Evolutionary conservation across 2,888 invertebrate genomes (phyloP).

Genomic region (Neoitamus cyanurus): DNA sequence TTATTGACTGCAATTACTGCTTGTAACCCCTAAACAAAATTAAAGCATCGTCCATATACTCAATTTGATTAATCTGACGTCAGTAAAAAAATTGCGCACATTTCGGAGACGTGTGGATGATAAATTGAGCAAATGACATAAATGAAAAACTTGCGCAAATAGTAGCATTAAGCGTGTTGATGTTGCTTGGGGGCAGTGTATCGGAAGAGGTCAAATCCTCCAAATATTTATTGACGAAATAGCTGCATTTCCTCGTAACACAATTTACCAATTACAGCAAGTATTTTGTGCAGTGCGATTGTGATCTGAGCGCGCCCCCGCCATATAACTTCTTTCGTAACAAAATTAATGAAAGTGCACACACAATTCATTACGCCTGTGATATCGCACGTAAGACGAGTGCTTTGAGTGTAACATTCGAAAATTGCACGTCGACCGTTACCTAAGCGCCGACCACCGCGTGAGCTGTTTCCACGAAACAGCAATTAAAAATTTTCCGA

Average conservation of each 20-base stretch:
- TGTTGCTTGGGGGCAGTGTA: too few relatives aligned
- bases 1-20: not conserved
- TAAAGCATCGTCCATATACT: not conserved
- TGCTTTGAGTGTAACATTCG: not conserved
- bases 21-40: not conserved
- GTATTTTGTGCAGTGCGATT: not conserved
- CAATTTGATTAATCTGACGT: not conserved
- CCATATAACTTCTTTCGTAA: not conserved
- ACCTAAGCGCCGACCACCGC: not conserved
- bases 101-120: not conserved
- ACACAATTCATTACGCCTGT: not conserved
- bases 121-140: not conserved
- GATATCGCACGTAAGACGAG: conserved; percentile 5
- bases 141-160: not conserved
- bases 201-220: too few relatives aligned
- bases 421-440: not conserved
- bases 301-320: not conserved
- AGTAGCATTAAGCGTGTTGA: not conserved
- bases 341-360: conserved; percentile 20
- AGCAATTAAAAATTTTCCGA: not conserved
- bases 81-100: not conserved
- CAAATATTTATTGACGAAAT: not conserved
- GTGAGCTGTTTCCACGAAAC: not conserved
- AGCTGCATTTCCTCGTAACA: not conserved
- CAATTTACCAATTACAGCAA: not conserved